Conservation (phyloP, 2,888 invertebrate genomes). For the Graphium colonna region DNA sequence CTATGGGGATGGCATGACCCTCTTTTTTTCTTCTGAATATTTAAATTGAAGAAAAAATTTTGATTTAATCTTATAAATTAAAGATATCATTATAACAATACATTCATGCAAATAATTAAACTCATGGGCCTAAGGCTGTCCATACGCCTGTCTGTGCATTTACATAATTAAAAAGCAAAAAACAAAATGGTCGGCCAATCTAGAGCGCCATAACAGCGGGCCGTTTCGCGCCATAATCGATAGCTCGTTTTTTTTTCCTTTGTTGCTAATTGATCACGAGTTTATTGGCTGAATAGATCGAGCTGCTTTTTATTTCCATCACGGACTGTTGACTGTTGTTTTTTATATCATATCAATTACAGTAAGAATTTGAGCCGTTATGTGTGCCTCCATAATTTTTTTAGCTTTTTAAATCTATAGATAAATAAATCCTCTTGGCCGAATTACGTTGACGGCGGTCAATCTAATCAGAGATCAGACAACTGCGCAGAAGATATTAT, state of each 20-base stretch:
- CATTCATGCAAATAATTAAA: neutral
- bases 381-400: neutral
- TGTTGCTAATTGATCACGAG: slow-evolving; percentile 25
- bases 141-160: neutral
- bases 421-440: no score
- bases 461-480: no score
- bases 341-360: slow-evolving; percentile 27
- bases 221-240: slow-evolving; percentile 22
- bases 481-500: no score
- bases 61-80: no score
- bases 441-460: no score
- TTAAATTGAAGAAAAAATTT: no score
- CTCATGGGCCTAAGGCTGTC: neutral
- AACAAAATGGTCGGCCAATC: slow-evolving; percentile 23
- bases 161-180: slow-evolving; percentile 20
- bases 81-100: no score
- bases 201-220: slow-evolving; percentile 9
- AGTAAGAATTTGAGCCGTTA: neutral
- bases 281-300: slow-evolving; percentile 21
- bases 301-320: slow-evolving; percentile 11
- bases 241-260: slow-evolving; percentile 25
- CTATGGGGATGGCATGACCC: no score
- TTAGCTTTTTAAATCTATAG: no score
- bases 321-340: neutral
- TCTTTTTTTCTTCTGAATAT: no score